Base-by-base conservation (phyloP, 2,888 invertebrate species). In the Tolmerus cingulatus region DNA sequence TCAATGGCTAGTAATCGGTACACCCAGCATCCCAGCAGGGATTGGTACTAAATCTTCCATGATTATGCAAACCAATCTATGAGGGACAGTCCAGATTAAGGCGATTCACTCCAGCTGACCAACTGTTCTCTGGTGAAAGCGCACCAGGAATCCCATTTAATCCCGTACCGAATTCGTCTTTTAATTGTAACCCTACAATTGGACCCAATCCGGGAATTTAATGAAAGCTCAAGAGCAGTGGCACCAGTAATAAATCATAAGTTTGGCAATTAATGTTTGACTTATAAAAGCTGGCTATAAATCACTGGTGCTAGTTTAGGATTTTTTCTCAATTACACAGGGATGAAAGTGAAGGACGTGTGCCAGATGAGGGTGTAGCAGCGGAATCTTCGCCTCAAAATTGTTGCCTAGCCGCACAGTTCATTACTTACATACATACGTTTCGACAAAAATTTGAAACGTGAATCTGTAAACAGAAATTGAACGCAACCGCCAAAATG, bases 261-360 rank as follows among this genome's bases (percentile, higher is more conserved):
- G 40, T 27, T 84, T 23, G 84, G 74, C 84, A 84, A 84, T 84
- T 84, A 84, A 84, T 74, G 84, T 74, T 84, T 43, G 84, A 84
- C 84, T 84, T 34, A 19, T 19, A 40, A 57, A 74, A 84, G 66
- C 23, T 16, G 34, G 40, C 74, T 30, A 84, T 84, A 84, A 84
- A 84, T 84, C 84, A 84, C 51, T 19, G 12, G 12, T 57, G 66
- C 37, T 51, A 57, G 30, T n/a, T 82, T 9, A 84, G 84, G 27
- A 84, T 84, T 74, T 74, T 66, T 84, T 37, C 84, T 37, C 34
- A 84, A 66, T 84, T 40, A 84, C 30, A 30, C 1, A 4, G 57
- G 55, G 55, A 40, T 40, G 14, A 40, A 43, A 43, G 7, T 66
- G 19, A 66, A 37, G 37, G 46, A 37, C n/a, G 30, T 40, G 40